Evolutionary conservation across 2,113 vertebrate genomes (phyloP).

Genomic region (Silurus asotus): DNA sequence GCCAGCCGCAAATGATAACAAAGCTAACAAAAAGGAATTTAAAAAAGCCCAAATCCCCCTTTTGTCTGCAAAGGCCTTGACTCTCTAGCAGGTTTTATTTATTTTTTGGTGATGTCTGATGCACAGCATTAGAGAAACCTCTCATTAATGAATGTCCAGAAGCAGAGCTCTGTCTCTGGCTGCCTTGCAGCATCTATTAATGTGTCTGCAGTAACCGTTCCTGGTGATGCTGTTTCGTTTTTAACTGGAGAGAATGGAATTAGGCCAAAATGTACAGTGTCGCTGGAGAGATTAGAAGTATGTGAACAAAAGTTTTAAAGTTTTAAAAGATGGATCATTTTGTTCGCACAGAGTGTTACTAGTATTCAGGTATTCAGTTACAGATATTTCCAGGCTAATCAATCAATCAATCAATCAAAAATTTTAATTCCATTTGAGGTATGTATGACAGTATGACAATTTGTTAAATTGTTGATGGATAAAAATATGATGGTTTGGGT

Average conservation of each 20-base stretch:
- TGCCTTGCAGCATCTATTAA: constrained; percentile 30
- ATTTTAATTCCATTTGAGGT: too few species aligned
- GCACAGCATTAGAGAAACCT: constrained; percentile 27
- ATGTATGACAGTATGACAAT: too few species aligned
- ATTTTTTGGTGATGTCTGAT: neutral
- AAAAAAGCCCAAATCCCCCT: constrained; percentile 11
- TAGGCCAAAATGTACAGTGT: neutral
- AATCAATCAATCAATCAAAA: neutral
- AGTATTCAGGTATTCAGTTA: neutral
- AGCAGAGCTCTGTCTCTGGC: constrained; percentile 10
- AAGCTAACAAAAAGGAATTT: constrained; percentile 27
- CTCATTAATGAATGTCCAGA: constrained; percentile 25
- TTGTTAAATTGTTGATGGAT: too few species aligned
- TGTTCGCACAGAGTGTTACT: neutral
- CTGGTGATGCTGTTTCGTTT: neutral
- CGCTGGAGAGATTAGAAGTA: constrained; percentile 18
- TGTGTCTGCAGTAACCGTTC: neutral
- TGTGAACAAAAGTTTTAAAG: neutral
- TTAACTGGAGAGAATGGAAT: neutral
- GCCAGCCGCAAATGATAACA: constrained; percentile 33
- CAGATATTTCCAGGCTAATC: neutral
- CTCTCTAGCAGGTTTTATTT: neutral
- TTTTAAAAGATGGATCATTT: neutral
- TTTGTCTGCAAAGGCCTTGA: neutral
- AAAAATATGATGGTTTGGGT: too few species aligned